Conservation (phyloP, 2,888 invertebrate species). For the Willowsia nigromaculata region DNA sequence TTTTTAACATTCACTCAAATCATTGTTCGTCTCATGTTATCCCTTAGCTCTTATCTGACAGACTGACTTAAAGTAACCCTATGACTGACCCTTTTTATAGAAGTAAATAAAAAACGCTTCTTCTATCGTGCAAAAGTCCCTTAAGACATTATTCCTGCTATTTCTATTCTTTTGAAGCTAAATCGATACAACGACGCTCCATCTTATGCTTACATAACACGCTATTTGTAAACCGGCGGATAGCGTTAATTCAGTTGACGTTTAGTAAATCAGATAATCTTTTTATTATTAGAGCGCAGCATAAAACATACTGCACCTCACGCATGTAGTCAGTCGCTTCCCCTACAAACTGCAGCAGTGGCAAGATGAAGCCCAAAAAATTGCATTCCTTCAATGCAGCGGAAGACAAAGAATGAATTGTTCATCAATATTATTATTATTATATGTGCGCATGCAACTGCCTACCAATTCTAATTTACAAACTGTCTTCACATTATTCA, state of each 20-base stretch:
- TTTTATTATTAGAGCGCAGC: conserved; percentile 24
- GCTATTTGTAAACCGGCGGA: background rate
- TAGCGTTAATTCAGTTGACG: background rate
- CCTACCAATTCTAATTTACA: background rate
- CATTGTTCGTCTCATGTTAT: conserved; percentile 1
- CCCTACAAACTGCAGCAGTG: background rate
- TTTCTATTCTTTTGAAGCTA: background rate
- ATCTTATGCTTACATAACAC: background rate
- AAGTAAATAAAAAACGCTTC: conserved; percentile 19
- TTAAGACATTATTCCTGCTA: background rate
- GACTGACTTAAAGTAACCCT: conserved; percentile 45
- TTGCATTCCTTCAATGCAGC: background rate
- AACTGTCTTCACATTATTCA: conserved; percentile 25
- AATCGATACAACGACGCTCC: background rate
- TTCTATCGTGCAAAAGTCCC: background rate
- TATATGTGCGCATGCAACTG: background rate
- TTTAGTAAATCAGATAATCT: background rate
- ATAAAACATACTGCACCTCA: background rate
- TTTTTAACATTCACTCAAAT: conserved; percentile 10
- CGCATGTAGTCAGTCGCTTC: background rate
- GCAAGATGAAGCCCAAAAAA: background rate
- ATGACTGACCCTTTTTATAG: conserved; percentile 38
- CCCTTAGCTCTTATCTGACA: background rate
- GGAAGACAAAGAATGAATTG: background rate
- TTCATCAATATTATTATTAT: background rate